phyloP scores from a whole-genome alignment of 2,888 invertebrate species.

The Calameuta idolon region DNA sequence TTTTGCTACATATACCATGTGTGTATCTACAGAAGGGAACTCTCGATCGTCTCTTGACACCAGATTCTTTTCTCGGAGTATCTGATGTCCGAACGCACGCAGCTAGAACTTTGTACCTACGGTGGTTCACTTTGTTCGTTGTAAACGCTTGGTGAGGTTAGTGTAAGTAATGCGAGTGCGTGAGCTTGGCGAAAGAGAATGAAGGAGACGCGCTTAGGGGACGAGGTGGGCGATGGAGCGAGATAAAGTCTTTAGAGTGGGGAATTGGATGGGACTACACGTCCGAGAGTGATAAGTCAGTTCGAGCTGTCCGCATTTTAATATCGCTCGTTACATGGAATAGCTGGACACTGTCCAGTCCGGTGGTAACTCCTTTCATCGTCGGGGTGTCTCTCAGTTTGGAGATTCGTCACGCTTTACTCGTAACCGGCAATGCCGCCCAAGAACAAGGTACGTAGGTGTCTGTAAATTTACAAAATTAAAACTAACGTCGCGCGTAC shows the following conservation, averaged over 20 bases:
- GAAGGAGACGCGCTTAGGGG: conserved; percentile 8
- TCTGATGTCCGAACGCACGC: background rate
- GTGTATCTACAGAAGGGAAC: background rate
- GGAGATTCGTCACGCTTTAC: background rate
- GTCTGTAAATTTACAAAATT: background rate
- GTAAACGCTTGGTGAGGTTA: background rate
- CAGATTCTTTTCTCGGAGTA: background rate
- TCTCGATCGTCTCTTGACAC: background rate
- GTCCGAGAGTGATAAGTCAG: conserved; percentile 53
- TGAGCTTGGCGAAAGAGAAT: conserved; percentile 26
- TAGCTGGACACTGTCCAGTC: conserved; percentile 43
- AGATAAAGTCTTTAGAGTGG: conserved; percentile 33
- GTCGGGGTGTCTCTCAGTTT: conserved; percentile 6
- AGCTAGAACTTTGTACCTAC: conserved; percentile 46
- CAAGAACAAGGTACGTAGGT: conserved; percentile 51
- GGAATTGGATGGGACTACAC: conserved; percentile 46
- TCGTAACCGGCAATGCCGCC: conserved; percentile 43
- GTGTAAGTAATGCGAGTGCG: conserved; percentile 31
- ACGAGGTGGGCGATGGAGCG: conserved; percentile 21
- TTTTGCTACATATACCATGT: background rate
- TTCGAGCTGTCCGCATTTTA: conserved; percentile 53
- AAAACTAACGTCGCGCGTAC: background rate
- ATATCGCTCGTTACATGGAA: conserved; percentile 47
- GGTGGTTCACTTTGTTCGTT: conserved; percentile 36
- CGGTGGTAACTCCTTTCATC: conserved; percentile 28